Evolutionary conservation across 2,888 invertebrate genomes (phyloP).

Genomic region (Ichneumoninae sp.): DNA sequence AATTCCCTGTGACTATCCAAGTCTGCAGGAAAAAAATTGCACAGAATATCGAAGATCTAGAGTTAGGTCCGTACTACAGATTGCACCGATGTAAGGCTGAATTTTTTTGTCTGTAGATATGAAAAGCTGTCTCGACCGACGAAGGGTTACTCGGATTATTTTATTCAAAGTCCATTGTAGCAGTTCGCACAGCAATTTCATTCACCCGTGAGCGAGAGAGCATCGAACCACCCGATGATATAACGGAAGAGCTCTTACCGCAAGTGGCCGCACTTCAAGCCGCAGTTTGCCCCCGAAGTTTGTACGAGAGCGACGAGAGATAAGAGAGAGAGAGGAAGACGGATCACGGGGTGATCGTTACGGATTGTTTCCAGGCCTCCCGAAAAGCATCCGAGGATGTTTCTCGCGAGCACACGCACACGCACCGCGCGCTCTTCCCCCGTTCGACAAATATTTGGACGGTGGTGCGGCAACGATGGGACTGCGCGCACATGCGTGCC

Average conservation of each 20-base stretch:
- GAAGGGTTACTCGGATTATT: constrained; percentile 1
- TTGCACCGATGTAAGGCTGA: not conserved
- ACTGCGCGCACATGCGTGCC: constrained; percentile 5
- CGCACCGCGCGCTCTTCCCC: not conserved
- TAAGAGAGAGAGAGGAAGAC: not conserved
- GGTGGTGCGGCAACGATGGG: not conserved
- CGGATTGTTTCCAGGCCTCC: constrained; percentile 1
- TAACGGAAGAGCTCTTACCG: constrained; percentile 34
- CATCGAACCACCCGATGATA: constrained; percentile 36
- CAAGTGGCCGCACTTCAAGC: constrained; percentile 10
- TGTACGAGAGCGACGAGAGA: not conserved
- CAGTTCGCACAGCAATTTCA: not conserved
- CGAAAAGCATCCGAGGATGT: not conserved
- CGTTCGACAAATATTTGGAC: constrained; percentile 48
- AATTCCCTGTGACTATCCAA: not conserved
- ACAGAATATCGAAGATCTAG: not conserved
- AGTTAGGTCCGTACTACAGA: not conserved
- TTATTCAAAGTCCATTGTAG: not conserved
- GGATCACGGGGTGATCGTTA: not conserved
- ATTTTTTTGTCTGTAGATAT: not conserved
- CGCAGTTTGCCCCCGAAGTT: constrained; percentile 24
- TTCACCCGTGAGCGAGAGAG: constrained; percentile 39
- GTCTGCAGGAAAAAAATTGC: not conserved
- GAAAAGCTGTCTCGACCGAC: not conserved
- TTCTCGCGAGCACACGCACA: not conserved